phyloP scores from a whole-genome alignment of 2,113 vertebrate genomes.

The Eulacestoma nigropectus region DNA sequence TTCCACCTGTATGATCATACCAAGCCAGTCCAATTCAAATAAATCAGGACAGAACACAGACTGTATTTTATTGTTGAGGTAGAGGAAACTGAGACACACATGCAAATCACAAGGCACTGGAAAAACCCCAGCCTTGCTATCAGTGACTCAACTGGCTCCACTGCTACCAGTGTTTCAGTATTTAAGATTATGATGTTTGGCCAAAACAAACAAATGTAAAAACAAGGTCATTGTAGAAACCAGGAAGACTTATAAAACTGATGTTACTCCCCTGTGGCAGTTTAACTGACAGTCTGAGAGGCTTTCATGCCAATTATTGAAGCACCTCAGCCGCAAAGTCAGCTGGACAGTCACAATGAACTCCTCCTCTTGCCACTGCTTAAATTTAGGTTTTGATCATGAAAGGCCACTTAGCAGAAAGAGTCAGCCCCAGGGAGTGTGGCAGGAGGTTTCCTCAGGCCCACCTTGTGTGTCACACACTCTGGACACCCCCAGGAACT shows the following conservation, averaged over 20 bases:
- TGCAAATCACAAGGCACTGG: background rate
- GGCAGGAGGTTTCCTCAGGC: background rate
- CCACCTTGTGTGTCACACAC: background rate
- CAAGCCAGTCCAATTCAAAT: background rate
- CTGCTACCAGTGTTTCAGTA: background rate
- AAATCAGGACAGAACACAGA: background rate
- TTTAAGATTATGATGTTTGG: background rate
- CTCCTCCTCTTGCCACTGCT: background rate
- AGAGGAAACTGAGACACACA: background rate
- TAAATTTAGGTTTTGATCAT: background rate
- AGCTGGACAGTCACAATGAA: background rate
- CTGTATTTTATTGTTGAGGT: background rate
- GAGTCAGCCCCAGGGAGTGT: background rate
- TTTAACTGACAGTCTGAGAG: background rate
- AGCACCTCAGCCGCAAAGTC: background rate
- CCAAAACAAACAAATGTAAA: slow-evolving; percentile 5
- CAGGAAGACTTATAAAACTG: background rate
- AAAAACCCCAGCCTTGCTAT: background rate
- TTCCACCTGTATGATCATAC: background rate
- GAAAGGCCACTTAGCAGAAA: background rate
- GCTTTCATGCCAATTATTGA: background rate
- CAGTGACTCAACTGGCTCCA: background rate
- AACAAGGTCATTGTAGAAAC: background rate
- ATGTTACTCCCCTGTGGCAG: background rate
- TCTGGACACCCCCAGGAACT: background rate